phyloP scores from a whole-genome alignment of 2,797 vertebrate genomes.

The Oreochromis grahami region DNA sequence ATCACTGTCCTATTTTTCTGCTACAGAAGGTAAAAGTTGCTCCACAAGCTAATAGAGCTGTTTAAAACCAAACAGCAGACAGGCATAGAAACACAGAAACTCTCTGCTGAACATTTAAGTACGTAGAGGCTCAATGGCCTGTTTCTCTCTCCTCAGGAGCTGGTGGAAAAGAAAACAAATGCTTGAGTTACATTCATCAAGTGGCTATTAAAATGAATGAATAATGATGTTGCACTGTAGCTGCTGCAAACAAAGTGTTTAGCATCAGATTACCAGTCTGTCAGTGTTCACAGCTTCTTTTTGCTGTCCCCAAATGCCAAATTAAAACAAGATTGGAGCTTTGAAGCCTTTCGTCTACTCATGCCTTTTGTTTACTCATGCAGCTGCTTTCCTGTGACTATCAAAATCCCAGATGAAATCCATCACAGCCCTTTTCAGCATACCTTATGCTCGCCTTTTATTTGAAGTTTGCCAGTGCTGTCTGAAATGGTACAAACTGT shows the following conservation, averaged over 20 bases:
- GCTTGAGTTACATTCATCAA: background rate
- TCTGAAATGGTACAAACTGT: background rate
- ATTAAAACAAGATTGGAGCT: background rate
- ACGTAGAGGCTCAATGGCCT: background rate
- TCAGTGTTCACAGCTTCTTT: background rate
- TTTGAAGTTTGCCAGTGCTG: background rate
- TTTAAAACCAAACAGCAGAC: background rate
- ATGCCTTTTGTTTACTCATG: accelerated
- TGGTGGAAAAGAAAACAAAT: background rate
- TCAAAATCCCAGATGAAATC: background rate
- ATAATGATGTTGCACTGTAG: background rate
- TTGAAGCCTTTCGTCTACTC: background rate
- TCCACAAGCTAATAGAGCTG: background rate
- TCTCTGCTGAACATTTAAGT: background rate
- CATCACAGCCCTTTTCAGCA: background rate
- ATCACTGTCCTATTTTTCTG: background rate
- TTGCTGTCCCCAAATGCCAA: background rate
- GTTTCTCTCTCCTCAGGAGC: background rate
- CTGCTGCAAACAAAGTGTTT: background rate
- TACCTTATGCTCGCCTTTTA: background rate
- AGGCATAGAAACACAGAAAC: background rate
- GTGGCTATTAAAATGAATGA: background rate
- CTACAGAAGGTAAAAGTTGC: background rate
- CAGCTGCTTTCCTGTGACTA: background rate
- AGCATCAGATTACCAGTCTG: background rate